Percentiles rank a stretch among this genome's conserved stretches.
phyloP scores from a whole-genome alignment of 1,140 invertebrate species.

The Limonius californicus region DNA sequence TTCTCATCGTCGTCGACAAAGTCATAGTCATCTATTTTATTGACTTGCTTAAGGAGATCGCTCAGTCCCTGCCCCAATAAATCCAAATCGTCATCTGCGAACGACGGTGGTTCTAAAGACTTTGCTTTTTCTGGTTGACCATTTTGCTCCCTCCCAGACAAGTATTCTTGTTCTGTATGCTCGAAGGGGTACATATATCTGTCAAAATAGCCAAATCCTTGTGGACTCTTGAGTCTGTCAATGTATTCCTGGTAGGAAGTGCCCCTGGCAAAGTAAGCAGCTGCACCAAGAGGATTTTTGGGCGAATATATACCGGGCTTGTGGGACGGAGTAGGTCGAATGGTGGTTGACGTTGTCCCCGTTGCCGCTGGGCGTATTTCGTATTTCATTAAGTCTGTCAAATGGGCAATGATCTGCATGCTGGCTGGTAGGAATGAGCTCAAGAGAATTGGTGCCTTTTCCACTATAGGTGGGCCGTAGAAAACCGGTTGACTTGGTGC shows the following conservation, averaged over 20 bases:
- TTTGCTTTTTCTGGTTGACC: background rate
- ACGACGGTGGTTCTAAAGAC: background rate
- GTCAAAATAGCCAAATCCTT: constrained; percentile 29
- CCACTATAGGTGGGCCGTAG: constrained; percentile 13
- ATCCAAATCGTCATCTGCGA: constrained; percentile 18
- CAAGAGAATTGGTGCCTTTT: constrained; percentile 30
- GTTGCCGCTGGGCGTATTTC: constrained; percentile 46
- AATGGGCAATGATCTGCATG: constrained; percentile 56
- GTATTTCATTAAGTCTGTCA: constrained; percentile 56
- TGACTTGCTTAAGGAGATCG: constrained; percentile 31
- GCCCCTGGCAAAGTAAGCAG: constrained; percentile 5
- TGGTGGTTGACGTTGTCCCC: constrained; percentile 26
- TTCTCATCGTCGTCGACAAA: constrained; percentile 27
- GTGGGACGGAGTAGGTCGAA: constrained; percentile 48
- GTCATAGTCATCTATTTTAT: constrained; percentile 26
- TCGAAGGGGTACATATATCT: constrained; percentile 26
- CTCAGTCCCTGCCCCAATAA: constrained; percentile 35
- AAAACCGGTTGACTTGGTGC: background rate
- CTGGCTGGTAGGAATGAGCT: constrained; percentile 52
- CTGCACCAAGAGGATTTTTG: background rate
- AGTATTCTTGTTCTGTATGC: constrained; percentile 17
- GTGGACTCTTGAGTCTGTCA: constrained; percentile 20
- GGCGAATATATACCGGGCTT: constrained; percentile 54
- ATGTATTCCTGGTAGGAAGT: constrained; percentile 26
- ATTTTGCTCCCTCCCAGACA: too few relatives aligned